These are phyloP conservation scores for Mergus octosetaceus DNA, from an alignment of 2,797 vertebrate genomes.

Conservation along the genomic window DNA sequence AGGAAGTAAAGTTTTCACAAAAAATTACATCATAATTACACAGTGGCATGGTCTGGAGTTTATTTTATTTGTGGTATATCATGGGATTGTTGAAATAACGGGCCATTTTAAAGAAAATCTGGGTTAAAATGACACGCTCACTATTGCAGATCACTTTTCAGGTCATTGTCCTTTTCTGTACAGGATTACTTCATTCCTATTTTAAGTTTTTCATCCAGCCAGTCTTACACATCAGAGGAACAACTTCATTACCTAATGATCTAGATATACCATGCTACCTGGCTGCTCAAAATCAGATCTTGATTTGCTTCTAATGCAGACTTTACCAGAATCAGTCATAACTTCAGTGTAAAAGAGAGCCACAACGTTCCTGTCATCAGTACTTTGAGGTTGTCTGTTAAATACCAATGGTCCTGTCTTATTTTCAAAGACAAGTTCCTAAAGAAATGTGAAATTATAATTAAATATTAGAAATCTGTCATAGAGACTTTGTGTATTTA, in stretches of 20 bases:
- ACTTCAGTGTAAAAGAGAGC: neutral
- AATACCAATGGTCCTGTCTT: neutral
- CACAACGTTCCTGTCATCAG: neutral
- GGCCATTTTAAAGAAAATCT: neutral
- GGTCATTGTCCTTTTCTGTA: neutral
- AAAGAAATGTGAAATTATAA: neutral
- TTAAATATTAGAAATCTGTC: neutral
- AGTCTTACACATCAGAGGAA: neutral
- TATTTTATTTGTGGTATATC: neutral
- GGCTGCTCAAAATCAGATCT: neutral
- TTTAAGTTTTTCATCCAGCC: neutral
- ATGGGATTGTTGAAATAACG: neutral
- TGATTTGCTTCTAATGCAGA: neutral
- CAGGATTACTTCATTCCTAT: neutral
- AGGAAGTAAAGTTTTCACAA: neutral
- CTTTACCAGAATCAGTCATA: neutral
- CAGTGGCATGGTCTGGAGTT: accelerated
- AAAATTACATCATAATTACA: neutral
- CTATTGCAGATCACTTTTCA: neutral
- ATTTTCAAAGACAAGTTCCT: neutral
- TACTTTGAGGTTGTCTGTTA: neutral
- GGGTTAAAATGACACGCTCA: neutral
- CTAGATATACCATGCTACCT: neutral
- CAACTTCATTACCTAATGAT: neutral
- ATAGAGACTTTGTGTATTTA: neutral